Percentiles rank a stretch among this genome's conserved stretches.
phyloP scores from a whole-genome alignment of 2,113 vertebrate species.

The Entosphenus tridentatus region DNA sequence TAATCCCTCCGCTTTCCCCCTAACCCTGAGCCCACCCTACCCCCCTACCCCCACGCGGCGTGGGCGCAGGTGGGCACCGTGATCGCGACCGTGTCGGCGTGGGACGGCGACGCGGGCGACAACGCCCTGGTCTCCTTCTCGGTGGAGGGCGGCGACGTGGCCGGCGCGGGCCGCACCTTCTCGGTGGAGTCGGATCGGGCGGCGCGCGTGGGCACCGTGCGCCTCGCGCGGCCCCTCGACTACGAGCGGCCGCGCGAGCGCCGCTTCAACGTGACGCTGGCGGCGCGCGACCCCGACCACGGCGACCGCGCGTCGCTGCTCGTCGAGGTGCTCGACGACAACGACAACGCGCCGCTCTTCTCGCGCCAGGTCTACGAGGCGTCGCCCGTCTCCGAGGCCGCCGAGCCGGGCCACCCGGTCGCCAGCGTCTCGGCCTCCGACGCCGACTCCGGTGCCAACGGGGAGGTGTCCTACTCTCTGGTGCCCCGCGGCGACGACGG shows the following conservation, averaged over 20 bases:
- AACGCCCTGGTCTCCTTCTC: slow-evolving; percentile 47
- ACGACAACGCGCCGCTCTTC: slow-evolving; percentile 36
- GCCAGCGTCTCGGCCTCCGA: background rate
- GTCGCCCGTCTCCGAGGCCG: background rate
- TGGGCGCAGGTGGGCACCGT: slow-evolving; percentile 22
- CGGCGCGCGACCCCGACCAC: slow-evolving; percentile 49
- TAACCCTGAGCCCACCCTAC: too few relatives aligned
- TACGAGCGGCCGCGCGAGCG: slow-evolving; percentile 46
- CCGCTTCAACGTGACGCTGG: slow-evolving; percentile 46
- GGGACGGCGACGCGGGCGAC: slow-evolving; percentile 36
- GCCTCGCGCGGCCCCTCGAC: slow-evolving; percentile 43
- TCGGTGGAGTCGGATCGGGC: slow-evolving; percentile 37
- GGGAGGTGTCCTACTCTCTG: background rate
- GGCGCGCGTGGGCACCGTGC: slow-evolving; percentile 33
- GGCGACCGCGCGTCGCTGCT: slow-evolving; percentile 38
- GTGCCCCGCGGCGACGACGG: background rate
- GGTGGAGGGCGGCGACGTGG: slow-evolving; percentile 33
- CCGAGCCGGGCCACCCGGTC: slow-evolving; percentile 1
- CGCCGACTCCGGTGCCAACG: background rate
- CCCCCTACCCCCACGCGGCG: too few relatives aligned
- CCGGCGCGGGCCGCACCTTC: slow-evolving; percentile 41
- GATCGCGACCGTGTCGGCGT: slow-evolving; percentile 34
- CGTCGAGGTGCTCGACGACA: slow-evolving; percentile 51
- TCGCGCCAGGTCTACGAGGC: too few relatives aligned
- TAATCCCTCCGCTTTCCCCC: too few relatives aligned